Base-by-base conservation (phyloP, 2,797 vertebrate species). In the Gallinago solitaria region DNA sequence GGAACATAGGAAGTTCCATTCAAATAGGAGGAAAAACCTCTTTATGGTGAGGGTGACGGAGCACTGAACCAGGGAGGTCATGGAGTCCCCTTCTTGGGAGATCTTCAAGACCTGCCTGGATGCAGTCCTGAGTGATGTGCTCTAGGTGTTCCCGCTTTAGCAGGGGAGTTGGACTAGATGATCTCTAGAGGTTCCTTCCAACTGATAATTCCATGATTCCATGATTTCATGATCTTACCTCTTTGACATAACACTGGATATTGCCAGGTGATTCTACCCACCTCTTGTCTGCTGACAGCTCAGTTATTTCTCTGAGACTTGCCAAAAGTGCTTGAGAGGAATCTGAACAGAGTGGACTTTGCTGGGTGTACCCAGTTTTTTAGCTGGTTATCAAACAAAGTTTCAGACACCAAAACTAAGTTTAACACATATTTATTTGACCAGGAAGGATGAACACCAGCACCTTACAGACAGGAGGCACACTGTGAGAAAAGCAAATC, bases 201-300 rank as follows among this genome's bases (percentile, higher is more conserved):
- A 16, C 41, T 41, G 41, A 41, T 41, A 16, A 41, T 41, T 41
- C 41, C 41, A 41, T 41, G 41, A 41, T 41, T 41, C 41, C 41
- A 41, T 41, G 37, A 41, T 41, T 41, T 15, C 39, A 41, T 41
- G 39, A 41, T 41, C 39, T 16, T 41, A 28, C 19, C n/a, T 77
- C 32, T 74, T 32, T 86, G 60, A 79, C 0, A 0, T 8, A 51
- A 75, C 28, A 74, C 17, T 51, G 27, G 5, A 45, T 1, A 71
- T 1, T 68, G 48, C 5, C 69, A 83, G 50, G 32, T 16, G 67
- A 88, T 83, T 90, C 56, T 11, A 45, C 12, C 11, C 20, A 33
- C 28, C 28, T 67, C 35, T 37, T 33, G 5, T 33, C 50, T 88
- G 47, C 25, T 77, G 56, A 37, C 32, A 83, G 60, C 75, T 56